Evolutionary conservation across 2,797 vertebrate species (phyloP), one percentile per base, ranked within the genome.

Genomic region (Cyclura pinguis): DNA sequence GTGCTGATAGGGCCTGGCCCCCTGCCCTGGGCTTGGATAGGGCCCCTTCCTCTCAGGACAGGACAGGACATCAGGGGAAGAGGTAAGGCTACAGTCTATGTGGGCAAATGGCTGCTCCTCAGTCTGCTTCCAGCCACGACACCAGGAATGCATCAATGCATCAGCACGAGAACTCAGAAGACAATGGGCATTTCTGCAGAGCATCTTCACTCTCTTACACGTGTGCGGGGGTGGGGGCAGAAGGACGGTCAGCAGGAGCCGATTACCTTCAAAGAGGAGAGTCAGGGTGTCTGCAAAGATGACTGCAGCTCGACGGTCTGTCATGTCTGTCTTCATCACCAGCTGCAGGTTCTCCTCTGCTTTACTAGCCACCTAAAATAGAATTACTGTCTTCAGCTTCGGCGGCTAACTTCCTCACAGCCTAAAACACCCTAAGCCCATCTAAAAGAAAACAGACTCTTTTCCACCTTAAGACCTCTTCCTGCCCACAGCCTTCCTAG

Each of bases 251-350:
- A 69, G 94, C 42, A 35, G 50, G 81, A 27, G 62, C 81, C 50
- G 32, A 89, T 97, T 92, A 98, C 99, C 99, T 98, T 99, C 99
- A 1, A 99, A 98, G 59, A 99, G 97, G 87, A 99, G 98, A 0
- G 99, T 99, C 89, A 99, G 97, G 0, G 98, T 99, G 91, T 99
- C 99, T 16, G 99, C 98, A 94, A 99, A 99, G 88, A 99, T 97
- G 85, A 99, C 97, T 0, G 98, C 97, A 5, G 99, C 98, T 94
- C 99, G 97, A 81, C 98, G 98, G 88, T 99, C 99, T 8, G 97
- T 97, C 95, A 98, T 96, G 87, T 99, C 98, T 4, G 98, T 98
- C 81, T 98, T 98, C 89, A 98, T 96, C 14, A 98, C 99, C 91
- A 99, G 91, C 27, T 98, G 94, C 77, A 99, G 97, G 96, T 99